A percentile compares a stretch with the other conserved stretches of the same genome.
These are phyloP conservation scores for Dexiosoma caninum DNA, from an alignment of 2,888 invertebrate species.

Conservation along the genomic window DNA sequence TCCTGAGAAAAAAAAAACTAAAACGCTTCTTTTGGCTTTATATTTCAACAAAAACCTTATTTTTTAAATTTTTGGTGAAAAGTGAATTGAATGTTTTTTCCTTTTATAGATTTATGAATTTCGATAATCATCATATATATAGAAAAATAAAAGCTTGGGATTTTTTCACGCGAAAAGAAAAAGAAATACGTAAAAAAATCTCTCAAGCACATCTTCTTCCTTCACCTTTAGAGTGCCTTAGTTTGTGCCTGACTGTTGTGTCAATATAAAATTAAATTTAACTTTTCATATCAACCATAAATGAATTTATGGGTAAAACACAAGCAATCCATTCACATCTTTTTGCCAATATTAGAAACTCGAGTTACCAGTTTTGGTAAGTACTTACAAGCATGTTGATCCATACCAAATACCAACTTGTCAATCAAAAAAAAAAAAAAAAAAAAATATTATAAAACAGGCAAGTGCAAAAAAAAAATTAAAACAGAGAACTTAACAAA, in stretches of 20 bases:
- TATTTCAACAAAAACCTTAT: not conserved
- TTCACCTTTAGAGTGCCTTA: not conserved
- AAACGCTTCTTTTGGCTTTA: not conserved
- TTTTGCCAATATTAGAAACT: slow-evolving; percentile 48
- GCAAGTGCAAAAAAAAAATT: slow-evolving; percentile 21
- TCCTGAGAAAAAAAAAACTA: too few species aligned
- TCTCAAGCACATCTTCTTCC: not conserved
- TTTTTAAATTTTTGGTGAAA: slow-evolving; percentile 15
- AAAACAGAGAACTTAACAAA: slow-evolving; percentile 44
- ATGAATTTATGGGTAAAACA: slow-evolving; percentile 15
- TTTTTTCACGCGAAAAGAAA: too few species aligned
- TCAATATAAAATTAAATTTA: slow-evolving; percentile 18
- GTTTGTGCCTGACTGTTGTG: not conserved
- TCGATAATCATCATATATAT: slow-evolving; percentile 28
- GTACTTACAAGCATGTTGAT: slow-evolving; percentile 61
- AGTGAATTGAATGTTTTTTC: slow-evolving; percentile 49
- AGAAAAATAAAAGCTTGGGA: slow-evolving; percentile 8
- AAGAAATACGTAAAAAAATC: too few species aligned
- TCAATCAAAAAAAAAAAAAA: slow-evolving; percentile 68
- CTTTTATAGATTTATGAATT: slow-evolving; percentile 42
- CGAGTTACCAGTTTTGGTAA: slow-evolving; percentile 59
- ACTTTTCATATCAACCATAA: slow-evolving; percentile 28
- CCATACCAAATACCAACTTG: slow-evolving; percentile 70
- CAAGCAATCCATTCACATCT: slow-evolving; percentile 41
- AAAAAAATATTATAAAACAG: slow-evolving; percentile 64